Evolutionary conservation across 2,888 invertebrate species (phyloP), one percentile per base, ranked within the genome.

Genomic region (Mesodorylaimus sp.): DNA sequence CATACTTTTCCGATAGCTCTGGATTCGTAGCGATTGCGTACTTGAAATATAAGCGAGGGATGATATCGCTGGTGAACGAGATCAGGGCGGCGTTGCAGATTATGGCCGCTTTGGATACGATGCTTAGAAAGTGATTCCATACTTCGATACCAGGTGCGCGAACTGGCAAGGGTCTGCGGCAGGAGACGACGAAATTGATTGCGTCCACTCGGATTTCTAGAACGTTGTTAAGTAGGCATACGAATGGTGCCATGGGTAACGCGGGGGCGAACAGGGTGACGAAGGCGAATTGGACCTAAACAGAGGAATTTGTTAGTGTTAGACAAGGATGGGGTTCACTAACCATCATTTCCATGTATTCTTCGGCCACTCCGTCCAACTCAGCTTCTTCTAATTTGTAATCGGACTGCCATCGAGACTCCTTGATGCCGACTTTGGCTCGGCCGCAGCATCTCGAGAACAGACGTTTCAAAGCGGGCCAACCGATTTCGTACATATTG

Each of bases 231-330:
- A 91, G 69, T 44, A 93, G 74, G 0, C 91, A 89, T 72, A 89
- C 91, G 51, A 91, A 75, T 3, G 50, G 45, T 7, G 42, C 48
- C 7, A 26, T 16, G n/a, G 48, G 48, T 10, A 47, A 26, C n/a
- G 48, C 48, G 10, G 88, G 83, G 55, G 89, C 91, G 70, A 93
- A 93, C 59, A 93, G 83, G 3, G 89, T 89, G 36, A 91, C 83
- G 73, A 93, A 91, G 0, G 91, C 91, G 72, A 87, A 93, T 68
- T 93, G 93, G 38, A 89, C n/a, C n/a, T n/a, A n/a, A n/a, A n/a
- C n/a, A n/a, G n/a, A n/a, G n/a, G n/a, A n/a, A n/a, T n/a, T n/a
- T n/a, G n/a, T n/a, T n/a, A n/a, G n/a, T n/a, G n/a, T n/a, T n/a
- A n/a, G n/a, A n/a, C n/a, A n/a, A n/a, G n/a, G n/a, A n/a, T n/a